Conservation (phyloP, 2,797 vertebrate genomes). For the Pelochelys cantorii region DNA sequence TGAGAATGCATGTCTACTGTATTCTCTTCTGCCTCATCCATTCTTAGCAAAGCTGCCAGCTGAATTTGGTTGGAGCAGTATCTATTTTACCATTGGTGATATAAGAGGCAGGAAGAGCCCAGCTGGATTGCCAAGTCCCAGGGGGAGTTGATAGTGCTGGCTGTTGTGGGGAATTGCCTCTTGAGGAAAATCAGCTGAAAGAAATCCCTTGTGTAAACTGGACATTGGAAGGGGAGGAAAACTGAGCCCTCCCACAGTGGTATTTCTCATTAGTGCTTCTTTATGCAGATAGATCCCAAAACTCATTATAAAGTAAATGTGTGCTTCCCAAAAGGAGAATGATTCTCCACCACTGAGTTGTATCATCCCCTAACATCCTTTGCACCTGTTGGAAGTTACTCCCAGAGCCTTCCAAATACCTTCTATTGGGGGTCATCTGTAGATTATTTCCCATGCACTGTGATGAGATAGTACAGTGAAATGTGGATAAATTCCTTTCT, state of each 20-base stretch:
- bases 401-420: not conserved
- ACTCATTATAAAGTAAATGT: not conserved
- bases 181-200: not conserved
- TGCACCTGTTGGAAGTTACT: not conserved
- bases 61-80: conserved; percentile 49
- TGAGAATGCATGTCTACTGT: conserved; percentile 30
- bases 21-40: conserved; percentile 17
- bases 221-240: not conserved
- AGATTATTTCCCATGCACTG: not conserved
- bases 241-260: not conserved
- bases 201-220: not conserved
- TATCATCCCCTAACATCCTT: not conserved
- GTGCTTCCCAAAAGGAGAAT: not conserved
- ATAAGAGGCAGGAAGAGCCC: conserved; percentile 12
- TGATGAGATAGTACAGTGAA: not conserved
- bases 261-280: not conserved
- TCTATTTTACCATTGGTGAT: conserved; percentile 34
- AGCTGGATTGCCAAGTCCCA: conserved; percentile 16
- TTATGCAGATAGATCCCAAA: not conserved
- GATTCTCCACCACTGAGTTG: no score
- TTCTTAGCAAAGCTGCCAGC: conserved; percentile 24
- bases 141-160: conserved; percentile 4
- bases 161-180: conserved; percentile 5
- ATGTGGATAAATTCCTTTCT: not conserved
- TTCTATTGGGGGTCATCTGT: not conserved